Base-by-base conservation (phyloP, 2,113 vertebrate species). In the Arizona elegans region DNA sequence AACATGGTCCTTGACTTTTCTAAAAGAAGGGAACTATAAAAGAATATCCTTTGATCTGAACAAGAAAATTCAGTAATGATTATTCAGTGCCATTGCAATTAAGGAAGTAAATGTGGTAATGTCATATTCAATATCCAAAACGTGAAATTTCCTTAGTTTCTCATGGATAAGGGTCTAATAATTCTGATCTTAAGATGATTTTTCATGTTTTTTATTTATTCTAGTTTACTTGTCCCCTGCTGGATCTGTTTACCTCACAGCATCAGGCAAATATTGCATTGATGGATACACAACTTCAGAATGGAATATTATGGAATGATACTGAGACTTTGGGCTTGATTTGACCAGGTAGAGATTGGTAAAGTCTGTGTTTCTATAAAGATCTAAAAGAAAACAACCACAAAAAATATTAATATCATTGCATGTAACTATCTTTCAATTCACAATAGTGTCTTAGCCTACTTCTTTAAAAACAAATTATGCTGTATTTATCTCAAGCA, bases 201-300 rank as follows among this genome's bases (percentile, higher is more conserved):
- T 38, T 38, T 38, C 38, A 38, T 38, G 38, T 38, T 38, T 38
- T 38, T 38, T 38, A 38, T 38, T 38, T 38, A 38, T 38, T 38
- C 38, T 38, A 38, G 38, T 38, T 38, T 38, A 38, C 38, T 38
- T 38, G 38, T 38, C 38, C 4, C 7, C 23, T 33, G 15, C 12
- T 47, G 47, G 59, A 62, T 2, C 0, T 50, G 1, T 98, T 90
- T 93, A 99, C 99, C 98, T 98, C 93, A 99, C 97, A 2, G 98
- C 98, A 33, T 98, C 97, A 0, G 97, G 96, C 96, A 99, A 97
- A 96, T 99, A 97, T 75, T 97, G 97, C 98, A 98, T 99, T 97
- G 98, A 98, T 29, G 94, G 95, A 96, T 99, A 99, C 53, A 98
- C 97, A 13, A 98, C 98, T 29, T 97, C 97, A 92, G 98, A 98